Percentiles rank a stretch among this genome's conserved stretches.
Conservation (phyloP, 2,888 invertebrate species). For the Cynaeus angustus region DNA sequence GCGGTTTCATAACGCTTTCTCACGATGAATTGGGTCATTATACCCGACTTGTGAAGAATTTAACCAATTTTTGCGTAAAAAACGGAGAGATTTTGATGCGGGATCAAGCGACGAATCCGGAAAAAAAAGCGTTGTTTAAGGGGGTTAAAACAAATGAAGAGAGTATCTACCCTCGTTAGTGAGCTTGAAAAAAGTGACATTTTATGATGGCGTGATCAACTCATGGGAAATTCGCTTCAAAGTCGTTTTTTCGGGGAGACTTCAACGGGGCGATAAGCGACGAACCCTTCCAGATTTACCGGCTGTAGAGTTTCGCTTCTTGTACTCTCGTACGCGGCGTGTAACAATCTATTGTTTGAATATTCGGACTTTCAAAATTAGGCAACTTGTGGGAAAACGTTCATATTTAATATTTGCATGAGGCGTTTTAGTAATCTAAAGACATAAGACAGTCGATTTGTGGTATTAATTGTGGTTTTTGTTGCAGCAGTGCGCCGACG, state of each 20-base stretch:
- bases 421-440: constrained; percentile 5
- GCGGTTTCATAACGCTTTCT: constrained; percentile 5
- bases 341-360: constrained; percentile 16
- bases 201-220: too few species aligned
- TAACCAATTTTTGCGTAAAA: too few species aligned
- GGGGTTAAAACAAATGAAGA: too few species aligned
- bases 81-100: too few species aligned
- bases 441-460: background rate
- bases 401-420: constrained; percentile 4
- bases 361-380: constrained; percentile 21
- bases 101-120: too few species aligned
- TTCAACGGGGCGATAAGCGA: background rate
- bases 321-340: background rate
- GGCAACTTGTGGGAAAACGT: constrained; percentile 6
- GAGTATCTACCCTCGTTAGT: too few species aligned
- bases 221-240: background rate
- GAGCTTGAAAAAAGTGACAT: too few species aligned
- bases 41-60: background rate
- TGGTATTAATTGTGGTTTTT: constrained; percentile 45
- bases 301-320: too few species aligned
- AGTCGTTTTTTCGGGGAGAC: background rate
- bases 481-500: constrained; percentile 56
- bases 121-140: too few species aligned
- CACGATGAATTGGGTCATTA: constrained; percentile 2
- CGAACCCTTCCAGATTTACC: background rate